phyloP scores from a whole-genome alignment of 92 coral and sea anemone species.

The Bergia puertoricense region DNA sequence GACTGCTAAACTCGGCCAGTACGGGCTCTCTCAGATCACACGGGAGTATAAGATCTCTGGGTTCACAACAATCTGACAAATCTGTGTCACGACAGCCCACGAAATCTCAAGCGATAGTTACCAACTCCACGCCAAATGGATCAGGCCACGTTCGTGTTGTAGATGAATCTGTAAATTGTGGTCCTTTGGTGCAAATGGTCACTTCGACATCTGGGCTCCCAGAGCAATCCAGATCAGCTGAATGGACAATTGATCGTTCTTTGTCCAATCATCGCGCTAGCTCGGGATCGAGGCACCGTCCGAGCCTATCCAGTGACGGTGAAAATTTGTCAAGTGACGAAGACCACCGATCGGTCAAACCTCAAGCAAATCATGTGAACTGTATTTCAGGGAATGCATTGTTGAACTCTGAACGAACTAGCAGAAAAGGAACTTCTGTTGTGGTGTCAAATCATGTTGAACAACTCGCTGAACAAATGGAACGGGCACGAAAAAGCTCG shows the following conservation, averaged over 20 bases:
- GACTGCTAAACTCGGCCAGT: neutral
- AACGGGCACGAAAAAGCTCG: slow-evolving; percentile 49
- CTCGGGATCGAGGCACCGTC: slow-evolving; percentile 27
- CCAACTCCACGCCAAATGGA: slow-evolving; percentile 19
- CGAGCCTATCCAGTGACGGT: slow-evolving; percentile 48
- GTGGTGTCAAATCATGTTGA: slow-evolving; percentile 59
- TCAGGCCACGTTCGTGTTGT: neutral
- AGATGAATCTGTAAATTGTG: slow-evolving; percentile 24
- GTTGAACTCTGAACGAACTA: neutral
- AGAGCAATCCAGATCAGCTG: slow-evolving; percentile 20
- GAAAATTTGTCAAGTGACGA: slow-evolving; percentile 63
- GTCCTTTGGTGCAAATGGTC: slow-evolving; percentile 23
- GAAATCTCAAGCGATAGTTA: neutral
- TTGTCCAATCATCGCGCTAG: slow-evolving; percentile 44
- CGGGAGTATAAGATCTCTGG: slow-evolving; percentile 63
- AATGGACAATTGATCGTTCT: slow-evolving; percentile 29
- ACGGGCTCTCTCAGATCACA: slow-evolving; percentile 45
- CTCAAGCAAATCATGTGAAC: slow-evolving; percentile 16
- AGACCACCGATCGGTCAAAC: slow-evolving; percentile 30
- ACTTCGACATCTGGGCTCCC: neutral
- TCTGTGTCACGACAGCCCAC: neutral
- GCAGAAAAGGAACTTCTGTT: slow-evolving; percentile 14
- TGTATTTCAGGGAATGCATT: neutral
- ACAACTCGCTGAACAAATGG: slow-evolving; percentile 64
- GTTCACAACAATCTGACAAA: slow-evolving; percentile 44